A percentile compares a stretch with the other conserved stretches of the same genome.
Conservation (phyloP, 2,113 vertebrate genomes). For the Lontra canadensis region DNA sequence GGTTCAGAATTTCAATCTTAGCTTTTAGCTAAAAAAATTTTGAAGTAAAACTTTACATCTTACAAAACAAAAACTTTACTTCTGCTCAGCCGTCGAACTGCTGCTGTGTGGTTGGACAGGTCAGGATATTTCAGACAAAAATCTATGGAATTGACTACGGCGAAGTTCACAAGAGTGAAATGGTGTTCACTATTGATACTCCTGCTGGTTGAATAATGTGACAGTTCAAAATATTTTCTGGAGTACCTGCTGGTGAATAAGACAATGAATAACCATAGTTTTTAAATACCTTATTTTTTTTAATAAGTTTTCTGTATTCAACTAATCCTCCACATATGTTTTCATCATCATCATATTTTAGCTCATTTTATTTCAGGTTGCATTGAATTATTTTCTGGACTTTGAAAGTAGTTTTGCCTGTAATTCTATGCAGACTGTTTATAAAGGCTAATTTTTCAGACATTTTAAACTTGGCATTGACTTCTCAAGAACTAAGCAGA, state of each 20-base stretch:
- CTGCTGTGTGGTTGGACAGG: not conserved
- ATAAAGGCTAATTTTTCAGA: not conserved
- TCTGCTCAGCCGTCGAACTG: not conserved
- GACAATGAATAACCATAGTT: not conserved
- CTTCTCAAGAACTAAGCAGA: not conserved
- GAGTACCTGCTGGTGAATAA: not conserved
- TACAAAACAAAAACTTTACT: not conserved
- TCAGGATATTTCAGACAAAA: constrained; percentile 18
- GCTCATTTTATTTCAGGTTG: not conserved
- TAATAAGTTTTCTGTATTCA: not conserved
- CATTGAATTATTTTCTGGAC: not conserved
- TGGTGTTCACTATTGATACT: not conserved
- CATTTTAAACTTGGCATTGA: not conserved
- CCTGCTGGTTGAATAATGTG: not conserved
- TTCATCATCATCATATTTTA: not conserved
- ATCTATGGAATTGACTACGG: not conserved
- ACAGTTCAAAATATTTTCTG: not conserved
- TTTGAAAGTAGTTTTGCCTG: not conserved
- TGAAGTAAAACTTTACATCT: not conserved
- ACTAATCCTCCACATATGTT: not conserved
- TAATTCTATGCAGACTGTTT: not conserved
- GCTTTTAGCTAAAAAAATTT: not conserved
- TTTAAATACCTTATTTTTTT: not conserved
- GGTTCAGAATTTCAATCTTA: not conserved
- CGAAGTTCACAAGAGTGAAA: not conserved